Base-by-base conservation (phyloP, 1,140 invertebrate genomes). In the Macrotrachela quadricornifera region DNA sequence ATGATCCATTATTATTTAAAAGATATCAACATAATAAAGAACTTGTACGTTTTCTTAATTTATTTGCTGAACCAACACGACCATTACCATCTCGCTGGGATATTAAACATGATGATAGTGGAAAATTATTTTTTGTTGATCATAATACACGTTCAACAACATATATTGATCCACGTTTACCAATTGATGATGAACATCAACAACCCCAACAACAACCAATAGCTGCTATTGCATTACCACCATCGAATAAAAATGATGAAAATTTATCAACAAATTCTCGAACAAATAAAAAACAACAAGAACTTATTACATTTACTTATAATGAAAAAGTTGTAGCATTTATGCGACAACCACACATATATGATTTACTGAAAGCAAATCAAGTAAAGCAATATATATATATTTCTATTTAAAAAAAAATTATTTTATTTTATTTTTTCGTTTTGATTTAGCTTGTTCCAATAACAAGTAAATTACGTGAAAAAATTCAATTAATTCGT, bases 11-110 rank as follows among this genome's bases (percentile, higher is more conserved):
- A n/a, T 43, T 57, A 17, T 51, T 49, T 36, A 58, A 17, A 55
- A 71, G 69, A 46, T 92, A 92, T 64, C 86, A 94, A 62, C 87
- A 92, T 66, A 92, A 94, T 67, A 74, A 85, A 50, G 88, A 95
- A 67, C 72, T 96, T 36, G 87, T 95, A 1, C 77, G 79, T 1
- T 76, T 96, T 49, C 76, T 95, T 30, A 95, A 95, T 70, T 77
- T 83, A 59, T 96, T 95, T 71, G 81, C 85, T 45, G 85, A 92
- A 65, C 71, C 76, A 2, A 73, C 74, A 14, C 75, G 79, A 59
- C 84, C 88, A 57, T 68, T 96, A 50, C 90, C 88, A 0, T 69
- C 77, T 14, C 83, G 85, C 18, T 96, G 90, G 81, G 86, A 94
- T 66, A 85, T 84, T 13, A 92, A 91, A 68, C 77, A 84, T 57